Conservation (phyloP, 1,140 invertebrate genomes). For the Drosophila albomicans region DNA sequence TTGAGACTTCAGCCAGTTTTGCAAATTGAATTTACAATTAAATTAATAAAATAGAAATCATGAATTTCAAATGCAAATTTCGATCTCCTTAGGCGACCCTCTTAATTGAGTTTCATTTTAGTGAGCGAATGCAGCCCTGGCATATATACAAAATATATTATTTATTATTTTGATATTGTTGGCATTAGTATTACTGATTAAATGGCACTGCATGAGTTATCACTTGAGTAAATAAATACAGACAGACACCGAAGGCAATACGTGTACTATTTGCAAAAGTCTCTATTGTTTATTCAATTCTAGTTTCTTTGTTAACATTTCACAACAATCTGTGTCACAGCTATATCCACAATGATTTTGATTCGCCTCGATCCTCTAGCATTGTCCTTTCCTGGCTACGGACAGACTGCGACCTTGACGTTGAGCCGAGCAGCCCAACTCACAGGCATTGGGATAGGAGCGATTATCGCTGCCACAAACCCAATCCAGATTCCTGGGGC, state of each 20-base stretch:
- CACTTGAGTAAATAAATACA: slow-evolving; percentile 10
- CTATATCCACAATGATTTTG: neutral
- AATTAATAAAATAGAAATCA: neutral
- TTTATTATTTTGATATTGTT: slow-evolving; percentile 4
- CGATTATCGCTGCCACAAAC: slow-evolving; percentile 66
- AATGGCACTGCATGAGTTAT: neutral
- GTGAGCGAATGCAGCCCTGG: neutral
- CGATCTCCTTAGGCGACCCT: neutral
- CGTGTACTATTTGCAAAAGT: neutral
- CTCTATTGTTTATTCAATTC: slow-evolving; percentile 22
- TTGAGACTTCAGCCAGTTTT: neutral
- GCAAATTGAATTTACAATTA: neutral
- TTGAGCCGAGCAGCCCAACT: slow-evolving; percentile 50
- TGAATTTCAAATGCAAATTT: neutral
- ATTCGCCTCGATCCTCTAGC: slow-evolving; percentile 20
- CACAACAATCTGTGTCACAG: slow-evolving; percentile 10
- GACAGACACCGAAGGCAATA: neutral
- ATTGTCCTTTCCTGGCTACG: slow-evolving; percentile 42
- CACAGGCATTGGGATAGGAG: slow-evolving; percentile 70
- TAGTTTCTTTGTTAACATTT: neutral
- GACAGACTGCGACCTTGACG: slow-evolving; percentile 46
- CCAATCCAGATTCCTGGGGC: slow-evolving; percentile 52
- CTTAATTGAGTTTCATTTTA: neutral
- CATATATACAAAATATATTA: slow-evolving; percentile 2
- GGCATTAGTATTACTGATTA: slow-evolving; percentile 10